Base-by-base conservation (phyloP, 2,888 invertebrate species). In the Caenorhabditis doughertyi region DNA sequence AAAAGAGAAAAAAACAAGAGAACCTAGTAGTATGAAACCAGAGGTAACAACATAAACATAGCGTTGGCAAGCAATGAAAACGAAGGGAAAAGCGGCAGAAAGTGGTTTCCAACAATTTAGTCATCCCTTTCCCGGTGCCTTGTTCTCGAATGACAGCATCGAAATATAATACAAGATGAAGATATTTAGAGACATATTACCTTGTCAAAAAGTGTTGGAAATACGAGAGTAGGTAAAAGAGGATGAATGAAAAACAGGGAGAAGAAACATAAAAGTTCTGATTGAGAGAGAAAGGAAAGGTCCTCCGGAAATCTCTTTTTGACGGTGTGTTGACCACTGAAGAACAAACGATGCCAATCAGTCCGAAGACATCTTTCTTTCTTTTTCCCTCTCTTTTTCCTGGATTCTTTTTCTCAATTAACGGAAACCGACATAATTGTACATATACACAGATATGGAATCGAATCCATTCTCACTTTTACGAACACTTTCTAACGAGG, bases 301-400 rank as follows among this genome's bases (percentile, higher is more conserved):
- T 23, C 23, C 47, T 76, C 76, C 74, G 74, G 74, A 74, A 74
- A 67, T 74, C 67, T 47, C 55, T 25, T 51, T 47, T n/a, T 64
- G 47, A 67, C 67, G 67, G 58, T 65, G 73, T 73, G 73, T 64
- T 62, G 74, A 65, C 65, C 67, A 76, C 67, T 56, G 76, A 60
- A 60, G 60, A 76, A 67, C 67, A 68, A 76, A 76, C 76, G 76
- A 76, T 76, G 76, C 76, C 76, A 76, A 76, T 76, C 76, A 76
- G 76, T 68, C 74, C 67, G 60, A 32, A 42, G 49, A 42, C 64
- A 53, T 73, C 73, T 64, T 58, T 65, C 39, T 27, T 32, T 73
- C 56, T 64, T 56, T 65, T 21, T 29, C n/a, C 25, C 32, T 49
- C 58, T 58, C 58, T 32, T 60, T 13, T 42, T 53, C 53, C 39